Conservation (phyloP, 2,113 vertebrate genomes). For the Mormyrus lacerda region DNA sequence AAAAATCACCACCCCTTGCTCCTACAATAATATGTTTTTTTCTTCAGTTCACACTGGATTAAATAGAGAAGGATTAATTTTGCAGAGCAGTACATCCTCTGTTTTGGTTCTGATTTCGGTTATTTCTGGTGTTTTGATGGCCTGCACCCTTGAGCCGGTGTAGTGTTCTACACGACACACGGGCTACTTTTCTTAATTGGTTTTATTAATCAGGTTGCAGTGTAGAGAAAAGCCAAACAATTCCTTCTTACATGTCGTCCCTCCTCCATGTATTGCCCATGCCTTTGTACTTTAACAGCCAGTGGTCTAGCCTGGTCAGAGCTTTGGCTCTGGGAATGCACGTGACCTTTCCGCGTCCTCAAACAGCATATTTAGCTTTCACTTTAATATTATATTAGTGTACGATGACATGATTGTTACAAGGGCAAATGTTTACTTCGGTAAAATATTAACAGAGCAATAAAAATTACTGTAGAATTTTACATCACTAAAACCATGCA, state of each 20-base stretch:
- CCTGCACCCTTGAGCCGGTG: slow-evolving; percentile 43
- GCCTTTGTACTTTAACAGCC: slow-evolving; percentile 85
- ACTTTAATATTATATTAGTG: background rate
- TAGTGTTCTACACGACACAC: slow-evolving; percentile 55
- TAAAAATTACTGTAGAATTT: background rate
- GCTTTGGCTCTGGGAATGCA: slow-evolving; percentile 63
- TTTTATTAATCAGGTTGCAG: slow-evolving; percentile 94
- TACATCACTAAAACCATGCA: background rate
- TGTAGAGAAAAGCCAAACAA: slow-evolving; percentile 91
- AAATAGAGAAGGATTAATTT: slow-evolving; percentile 95
- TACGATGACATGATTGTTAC: background rate
- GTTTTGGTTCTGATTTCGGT: slow-evolving; percentile 72
- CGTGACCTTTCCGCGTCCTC: slow-evolving; percentile 76
- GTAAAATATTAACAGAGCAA: background rate
- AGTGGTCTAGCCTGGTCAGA: slow-evolving; percentile 76
- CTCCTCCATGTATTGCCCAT: slow-evolving; percentile 89
- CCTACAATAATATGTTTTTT: slow-evolving; percentile 69
- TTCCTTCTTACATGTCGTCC: slow-evolving; percentile 80
- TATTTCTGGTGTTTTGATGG: slow-evolving; percentile 51
- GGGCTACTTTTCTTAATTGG: slow-evolving; percentile 72
- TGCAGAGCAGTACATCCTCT: slow-evolving; percentile 74
- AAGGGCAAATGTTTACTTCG: background rate
- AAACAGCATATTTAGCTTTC: slow-evolving; percentile 50
- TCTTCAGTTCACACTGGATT: slow-evolving; percentile 71
- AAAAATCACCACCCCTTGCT: slow-evolving; percentile 77